Evolutionary conservation across 2,113 vertebrate genomes (phyloP).

Genomic region (Barbus barbus): DNA sequence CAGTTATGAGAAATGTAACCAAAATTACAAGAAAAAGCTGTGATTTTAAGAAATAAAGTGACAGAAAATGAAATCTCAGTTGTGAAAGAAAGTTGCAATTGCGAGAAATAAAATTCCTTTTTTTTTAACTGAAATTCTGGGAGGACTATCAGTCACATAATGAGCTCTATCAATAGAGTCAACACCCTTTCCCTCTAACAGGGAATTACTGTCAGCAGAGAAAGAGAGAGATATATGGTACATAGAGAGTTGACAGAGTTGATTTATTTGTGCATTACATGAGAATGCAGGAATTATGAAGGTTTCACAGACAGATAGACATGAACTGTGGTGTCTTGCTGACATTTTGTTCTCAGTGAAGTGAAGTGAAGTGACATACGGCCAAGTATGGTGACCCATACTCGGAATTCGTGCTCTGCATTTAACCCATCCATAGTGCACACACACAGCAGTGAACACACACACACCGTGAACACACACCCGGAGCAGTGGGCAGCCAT

Average conservation of each 20-base stretch:
- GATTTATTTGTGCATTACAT: conserved; percentile 39
- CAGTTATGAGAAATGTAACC: background rate
- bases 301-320: background rate
- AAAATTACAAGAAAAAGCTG: background rate
- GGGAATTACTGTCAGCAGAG: conserved; percentile 48
- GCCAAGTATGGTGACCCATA: no score
- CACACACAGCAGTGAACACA: no score
- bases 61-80: background rate
- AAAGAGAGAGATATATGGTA: conserved; percentile 13
- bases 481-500: no score
- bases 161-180: conserved; percentile 72
- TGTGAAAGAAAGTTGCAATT: background rate
- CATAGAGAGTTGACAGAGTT: conserved; percentile 26
- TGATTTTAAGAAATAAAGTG: background rate
- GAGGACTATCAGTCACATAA: conserved; percentile 60
- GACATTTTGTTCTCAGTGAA: conserved; percentile 19
- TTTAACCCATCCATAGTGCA: no score
- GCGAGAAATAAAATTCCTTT: background rate
- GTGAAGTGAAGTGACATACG: no score
- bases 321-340: conserved; percentile 11
- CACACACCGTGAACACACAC: no score
- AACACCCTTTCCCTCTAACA: conserved; percentile 66
- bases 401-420: no score
- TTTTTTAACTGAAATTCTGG: conserved; percentile 57
- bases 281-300: conserved; percentile 26